A percentile compares a stretch with the other conserved stretches of the same genome.
Evolutionary conservation across 2,888 invertebrate genomes (phyloP).

Genomic region (Temnothorax ravouxi): DNA sequence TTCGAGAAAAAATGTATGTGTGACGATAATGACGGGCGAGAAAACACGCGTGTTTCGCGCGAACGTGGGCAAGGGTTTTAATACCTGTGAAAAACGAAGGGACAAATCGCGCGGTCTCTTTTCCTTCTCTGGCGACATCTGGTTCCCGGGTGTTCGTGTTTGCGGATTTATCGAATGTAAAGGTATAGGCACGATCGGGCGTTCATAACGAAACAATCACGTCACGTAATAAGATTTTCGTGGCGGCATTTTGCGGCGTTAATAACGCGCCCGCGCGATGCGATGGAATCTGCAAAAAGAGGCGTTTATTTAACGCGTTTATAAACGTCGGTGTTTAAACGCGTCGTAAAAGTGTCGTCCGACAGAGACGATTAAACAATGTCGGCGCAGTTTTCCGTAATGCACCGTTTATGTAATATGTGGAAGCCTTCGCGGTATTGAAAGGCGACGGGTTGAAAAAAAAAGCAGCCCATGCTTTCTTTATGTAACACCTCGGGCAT

Average conservation of each 20-base stretch:
- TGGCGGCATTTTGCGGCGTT: constrained; percentile 9
- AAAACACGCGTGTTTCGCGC: neutral
- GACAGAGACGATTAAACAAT: constrained; percentile 38
- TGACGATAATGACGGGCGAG: neutral
- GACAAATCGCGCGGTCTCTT: constrained; percentile 7
- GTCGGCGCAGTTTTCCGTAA: constrained; percentile 35
- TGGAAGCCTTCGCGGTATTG: constrained; percentile 10
- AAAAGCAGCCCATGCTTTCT: constrained; percentile 26
- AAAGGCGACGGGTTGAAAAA: neutral
- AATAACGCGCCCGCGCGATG: constrained; percentile 6
- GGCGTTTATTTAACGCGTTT: constrained; percentile 26
- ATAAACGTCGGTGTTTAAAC: constrained; percentile 26
- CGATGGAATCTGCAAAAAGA: neutral
- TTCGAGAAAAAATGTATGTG: neutral
- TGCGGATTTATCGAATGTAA: constrained; percentile 2
- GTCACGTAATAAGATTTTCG: constrained; percentile 23
- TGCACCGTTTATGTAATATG: constrained; percentile 9
- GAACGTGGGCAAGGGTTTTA: constrained; percentile 4
- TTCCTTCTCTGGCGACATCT: neutral
- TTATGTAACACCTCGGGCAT: neutral
- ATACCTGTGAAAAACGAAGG: neutral
- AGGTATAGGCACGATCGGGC: neutral
- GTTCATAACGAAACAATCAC: constrained; percentile 28
- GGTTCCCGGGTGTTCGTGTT: neutral
- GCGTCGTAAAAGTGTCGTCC: constrained; percentile 27